A percentile compares a stretch with the other conserved stretches of the same genome.
Evolutionary conservation across 2,797 vertebrate genomes (phyloP).

Genomic region (Argya squamiceps): DNA sequence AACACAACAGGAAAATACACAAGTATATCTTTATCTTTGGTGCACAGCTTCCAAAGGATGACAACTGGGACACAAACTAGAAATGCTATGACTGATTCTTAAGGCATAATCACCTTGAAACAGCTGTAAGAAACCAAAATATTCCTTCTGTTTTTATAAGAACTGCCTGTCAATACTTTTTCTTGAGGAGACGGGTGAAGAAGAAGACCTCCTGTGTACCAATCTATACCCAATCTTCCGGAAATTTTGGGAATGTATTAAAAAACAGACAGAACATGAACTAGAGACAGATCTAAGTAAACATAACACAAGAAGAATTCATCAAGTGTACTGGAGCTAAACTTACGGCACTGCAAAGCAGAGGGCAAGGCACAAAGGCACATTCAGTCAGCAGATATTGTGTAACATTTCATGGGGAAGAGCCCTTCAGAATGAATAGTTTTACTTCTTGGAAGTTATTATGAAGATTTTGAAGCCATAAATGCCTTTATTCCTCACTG

Average conservation of each 20-base stretch:
- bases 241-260: neutral
- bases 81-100: neutral
- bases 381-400: constrained; percentile 38
- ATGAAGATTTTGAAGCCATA: neutral
- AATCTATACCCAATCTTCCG: neutral
- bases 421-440: constrained; percentile 23
- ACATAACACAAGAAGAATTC: constrained; percentile 29
- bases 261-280: neutral
- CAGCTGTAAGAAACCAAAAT: neutral
- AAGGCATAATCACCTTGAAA: neutral
- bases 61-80: neutral
- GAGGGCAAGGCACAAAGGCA: constrained; percentile 51
- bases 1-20: neutral
- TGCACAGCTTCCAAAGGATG: neutral
- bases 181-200: neutral
- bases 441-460: constrained; percentile 13
- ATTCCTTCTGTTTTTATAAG: neutral
- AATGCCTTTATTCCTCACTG: constrained; percentile 1
- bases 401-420: neutral
- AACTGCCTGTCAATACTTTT: neutral
- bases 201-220: neutral
- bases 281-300: constrained; percentile 29
- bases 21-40: neutral
- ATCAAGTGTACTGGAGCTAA: constrained; percentile 11
- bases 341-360: neutral